Base-by-base conservation (phyloP, 2,113 vertebrate species). In the Cyphomyrus discorhynchus region DNA sequence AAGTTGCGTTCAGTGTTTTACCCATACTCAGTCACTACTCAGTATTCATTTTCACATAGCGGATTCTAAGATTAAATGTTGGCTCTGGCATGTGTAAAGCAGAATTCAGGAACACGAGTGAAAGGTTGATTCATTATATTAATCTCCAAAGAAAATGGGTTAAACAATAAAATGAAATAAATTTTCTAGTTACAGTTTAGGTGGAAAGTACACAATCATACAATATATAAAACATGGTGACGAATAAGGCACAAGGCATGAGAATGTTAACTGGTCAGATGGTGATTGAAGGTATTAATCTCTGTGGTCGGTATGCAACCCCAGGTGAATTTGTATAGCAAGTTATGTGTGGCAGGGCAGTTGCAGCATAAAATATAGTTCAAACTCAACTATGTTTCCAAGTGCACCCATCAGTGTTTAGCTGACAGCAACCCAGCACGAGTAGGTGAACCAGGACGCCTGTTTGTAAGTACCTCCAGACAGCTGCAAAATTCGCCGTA, bases 241-340 rank as follows among this genome's bases (percentile, higher is more conserved):
- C 13, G 15, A 42, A 42, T 80, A 80, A 80, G 15, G 74, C 39
- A 13, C 11, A 53, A 3, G 47, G 15, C 45, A 35, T 31, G 24
- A 50, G 84, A 45, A 85, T 27, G 82, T 46, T 85, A 85, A 45
- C 7, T n/a, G 82, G 24, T 84, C 8, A 46, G 46, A 13, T 24
- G 42, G 8, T 52, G 85, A 86, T 52, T 50, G 47, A 53, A 13
- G 77, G 91, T 93, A 89, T 94, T 92, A 15, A 88, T 89, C 50
- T 88, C 89, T 42, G 2, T 86, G 42, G 77, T 87, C 84, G 11
- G 0, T 50, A 15, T 52, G 85, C 27, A 11, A 47, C 85, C 52
- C 35, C 7, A 21, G 53, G 21, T 39, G 39, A 39, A 58, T 58
- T 62, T 86, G 62, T 42, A 58, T 62, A 53, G 58, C 24, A 2